Conservation (phyloP, 2,888 invertebrate genomes). For the Scotopteryx bipunctaria region DNA sequence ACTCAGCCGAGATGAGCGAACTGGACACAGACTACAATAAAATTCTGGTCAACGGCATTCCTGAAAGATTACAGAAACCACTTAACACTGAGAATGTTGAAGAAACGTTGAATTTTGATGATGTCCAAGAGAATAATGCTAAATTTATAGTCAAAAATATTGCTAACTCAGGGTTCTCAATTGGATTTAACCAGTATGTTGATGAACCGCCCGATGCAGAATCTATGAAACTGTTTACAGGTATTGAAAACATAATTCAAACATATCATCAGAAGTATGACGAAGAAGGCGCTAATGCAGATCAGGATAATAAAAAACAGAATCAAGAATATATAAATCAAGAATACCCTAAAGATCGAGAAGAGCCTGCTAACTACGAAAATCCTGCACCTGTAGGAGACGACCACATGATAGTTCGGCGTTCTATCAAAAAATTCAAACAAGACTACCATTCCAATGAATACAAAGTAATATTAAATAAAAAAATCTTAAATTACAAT, state of each 20-base stretch:
- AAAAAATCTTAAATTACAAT: conserved; percentile 47
- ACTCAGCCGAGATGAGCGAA: conserved; percentile 64
- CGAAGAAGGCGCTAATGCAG: conserved; percentile 26
- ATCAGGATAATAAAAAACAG: conserved; percentile 18
- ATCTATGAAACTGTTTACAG: conserved; percentile 63
- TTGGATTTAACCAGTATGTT: conserved; percentile 69
- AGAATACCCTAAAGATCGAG: conserved; percentile 6
- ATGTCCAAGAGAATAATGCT: conserved; percentile 55
- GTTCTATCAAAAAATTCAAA: conserved; percentile 41
- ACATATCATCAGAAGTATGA: conserved; percentile 61
- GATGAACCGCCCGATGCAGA: conserved; percentile 67
- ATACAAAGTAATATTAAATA: conserved; percentile 50
- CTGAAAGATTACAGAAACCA: conserved; percentile 65
- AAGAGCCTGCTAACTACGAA: conserved; percentile 23
- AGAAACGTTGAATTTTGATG: conserved; percentile 38
- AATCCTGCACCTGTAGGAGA: conserved; percentile 15
- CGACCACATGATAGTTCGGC: conserved; percentile 45
- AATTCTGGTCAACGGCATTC: conserved; percentile 54
- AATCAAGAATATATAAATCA: conserved; percentile 1
- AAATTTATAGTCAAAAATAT: conserved; percentile 66
- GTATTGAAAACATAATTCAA: conserved; percentile 62
- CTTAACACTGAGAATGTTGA: conserved; percentile 50
- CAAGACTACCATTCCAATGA: conserved; percentile 55
- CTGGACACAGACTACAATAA: conserved; percentile 57
- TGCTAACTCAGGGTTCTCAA: conserved; percentile 66